Evolutionary conservation across 30 jellyfish, hydroid and myxozoan species (phyloP).

Genomic region (Morbakka virulenta): DNA sequence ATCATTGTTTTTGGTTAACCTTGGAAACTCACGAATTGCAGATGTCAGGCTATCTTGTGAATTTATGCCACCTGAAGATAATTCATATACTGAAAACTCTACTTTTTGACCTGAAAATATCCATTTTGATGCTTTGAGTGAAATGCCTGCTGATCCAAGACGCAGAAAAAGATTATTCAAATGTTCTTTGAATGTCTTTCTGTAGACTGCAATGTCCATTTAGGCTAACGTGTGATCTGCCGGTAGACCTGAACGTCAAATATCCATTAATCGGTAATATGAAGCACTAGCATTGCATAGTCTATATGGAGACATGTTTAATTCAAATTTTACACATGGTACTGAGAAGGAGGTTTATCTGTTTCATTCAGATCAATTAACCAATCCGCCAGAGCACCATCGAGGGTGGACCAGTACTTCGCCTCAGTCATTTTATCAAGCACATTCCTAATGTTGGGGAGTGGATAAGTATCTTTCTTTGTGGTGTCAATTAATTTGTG

Average conservation of each 20-base stretch:
- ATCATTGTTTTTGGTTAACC: neutral
- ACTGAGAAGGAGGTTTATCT: conserved; percentile 18
- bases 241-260: neutral
- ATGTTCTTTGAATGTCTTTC: neutral
- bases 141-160: neutral
- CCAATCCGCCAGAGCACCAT: conserved; percentile 20
- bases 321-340: conserved; percentile 6
- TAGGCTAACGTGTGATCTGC: neutral
- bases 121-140: neutral
- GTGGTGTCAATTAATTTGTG: too few species aligned
- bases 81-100: too few species aligned
- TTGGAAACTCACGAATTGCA: neutral
- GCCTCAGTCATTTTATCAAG: too few species aligned
- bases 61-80: neutral
- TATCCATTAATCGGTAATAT: too few species aligned
- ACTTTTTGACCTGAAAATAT: too few species aligned
- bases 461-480: too few species aligned
- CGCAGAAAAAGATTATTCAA: neutral
- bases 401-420: conserved; percentile 10
- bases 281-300: too few species aligned
- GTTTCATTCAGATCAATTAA: neutral
- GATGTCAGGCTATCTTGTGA: neutral
- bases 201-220: neutral
- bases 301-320: conserved; percentile 3
- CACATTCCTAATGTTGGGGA: too few species aligned